Base-by-base conservation (phyloP, 2,113 vertebrate species). In the Peucedramus taeniatus region DNA sequence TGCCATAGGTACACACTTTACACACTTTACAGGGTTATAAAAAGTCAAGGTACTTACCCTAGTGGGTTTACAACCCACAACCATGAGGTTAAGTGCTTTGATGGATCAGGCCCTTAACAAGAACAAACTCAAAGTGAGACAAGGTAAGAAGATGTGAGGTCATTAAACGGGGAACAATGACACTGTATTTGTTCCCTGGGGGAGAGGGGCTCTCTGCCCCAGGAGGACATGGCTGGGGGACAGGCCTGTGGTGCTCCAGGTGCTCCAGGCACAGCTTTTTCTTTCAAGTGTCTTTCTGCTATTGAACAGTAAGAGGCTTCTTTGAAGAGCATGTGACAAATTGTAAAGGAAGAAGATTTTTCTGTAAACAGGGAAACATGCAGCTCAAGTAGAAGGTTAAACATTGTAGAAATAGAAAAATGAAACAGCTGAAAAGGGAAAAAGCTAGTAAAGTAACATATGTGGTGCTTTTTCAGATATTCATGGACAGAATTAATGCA, bases 1-100 rank as follows among this genome's bases (percentile, higher is more conserved):
- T 87, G 90, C 88, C 76, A 81, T 76, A 84, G 92, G 71, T 94
- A 81, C 83, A 95, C 83, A 78, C 76, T 82, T 91, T 65, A 69
- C 88, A 63, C 56, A 57, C 82, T 96, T 97, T 90, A 95, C 77
- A 54, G 90, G 88, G 88, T 93, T 95, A 72, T 96, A 96, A 96
- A 96, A 94, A 89, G 92, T 89, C 91, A 91, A 92, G 83, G 77
- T 94, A 78, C 83, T 94, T 92, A 96, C 86, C 80, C 76, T 79
- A 21, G 82, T 92, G 80, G 72, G 93, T 95, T 97, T 95, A 95
- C 88, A 95, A 42, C 89, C 71, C 69, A 61, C 88, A 90, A 20
- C 69, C 88, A 81, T 88, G 79, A 61, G 86, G 80, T 96, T 79
- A 90, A 95, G 83, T 82, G 74, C 72, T 95, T 90, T 93, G 96